Percentiles rank a stretch among this genome's conserved stretches.
These are phyloP conservation scores for Hyposmocoma kahamanoa DNA, from an alignment of 1,140 invertebrate genomes.

Conservation along the genomic window DNA sequence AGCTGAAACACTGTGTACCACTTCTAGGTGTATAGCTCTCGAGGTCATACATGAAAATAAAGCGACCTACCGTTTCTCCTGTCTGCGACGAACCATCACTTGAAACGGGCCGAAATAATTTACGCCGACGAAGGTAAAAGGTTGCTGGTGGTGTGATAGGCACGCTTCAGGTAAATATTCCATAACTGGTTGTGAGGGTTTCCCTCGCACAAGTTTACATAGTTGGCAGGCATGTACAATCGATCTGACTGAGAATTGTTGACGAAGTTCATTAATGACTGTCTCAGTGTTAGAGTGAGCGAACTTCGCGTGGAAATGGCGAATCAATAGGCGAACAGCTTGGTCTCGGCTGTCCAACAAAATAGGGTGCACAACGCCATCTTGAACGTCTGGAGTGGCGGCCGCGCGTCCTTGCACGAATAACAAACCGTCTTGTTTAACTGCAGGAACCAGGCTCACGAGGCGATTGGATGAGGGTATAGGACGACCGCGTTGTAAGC, in stretches of 20 bases:
- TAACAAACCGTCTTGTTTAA: no score
- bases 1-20: slow-evolving; percentile 12
- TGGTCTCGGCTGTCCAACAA: background rate
- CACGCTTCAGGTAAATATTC: slow-evolving; percentile 11
- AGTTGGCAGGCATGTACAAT: background rate
- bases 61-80: slow-evolving; percentile 30
- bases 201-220: background rate
- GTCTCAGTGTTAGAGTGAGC: slow-evolving; percentile 4
- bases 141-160: slow-evolving; percentile 9
- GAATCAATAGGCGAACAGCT: slow-evolving; percentile 1
- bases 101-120: slow-evolving; percentile 37
- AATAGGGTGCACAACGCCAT: no score
- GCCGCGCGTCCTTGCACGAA: no score
- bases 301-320: background rate
- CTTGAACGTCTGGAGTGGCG: no score
- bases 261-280: slow-evolving; percentile 8
- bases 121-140: slow-evolving; percentile 16
- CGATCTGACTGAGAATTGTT: background rate
- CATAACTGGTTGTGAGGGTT: slow-evolving; percentile 7
- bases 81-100: no score
- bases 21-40: slow-evolving; percentile 20
- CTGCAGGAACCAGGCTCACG: no score
- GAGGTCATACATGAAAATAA: slow-evolving; percentile 31
- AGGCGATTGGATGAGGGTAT: no score
- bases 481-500: no score